Percentiles rank a stretch among this genome's conserved stretches.
phyloP scores from a whole-genome alignment of 1,140 invertebrate species.

The Platorchestia sp. region DNA sequence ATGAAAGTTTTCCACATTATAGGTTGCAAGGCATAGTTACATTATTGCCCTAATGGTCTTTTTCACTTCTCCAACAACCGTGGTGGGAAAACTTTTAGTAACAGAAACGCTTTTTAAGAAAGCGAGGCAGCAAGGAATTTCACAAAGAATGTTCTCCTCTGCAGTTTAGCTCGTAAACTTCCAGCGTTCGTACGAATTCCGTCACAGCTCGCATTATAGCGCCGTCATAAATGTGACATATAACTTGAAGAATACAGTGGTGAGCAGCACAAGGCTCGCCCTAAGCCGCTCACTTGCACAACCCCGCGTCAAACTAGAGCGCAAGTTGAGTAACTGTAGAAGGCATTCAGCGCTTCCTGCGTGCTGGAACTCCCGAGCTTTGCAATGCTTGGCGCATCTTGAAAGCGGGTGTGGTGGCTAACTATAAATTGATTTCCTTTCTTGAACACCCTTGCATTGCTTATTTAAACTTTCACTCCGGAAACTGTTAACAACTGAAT shows the following conservation, averaged over 20 bases:
- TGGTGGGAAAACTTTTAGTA: neutral
- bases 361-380: neutral
- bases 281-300: neutral
- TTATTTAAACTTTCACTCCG: neutral
- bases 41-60: neutral
- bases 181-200: neutral
- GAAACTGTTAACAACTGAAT: neutral
- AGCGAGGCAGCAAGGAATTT: neutral
- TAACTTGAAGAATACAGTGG: neutral
- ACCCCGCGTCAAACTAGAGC: neutral
- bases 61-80: neutral
- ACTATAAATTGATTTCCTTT: neutral
- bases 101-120: neutral
- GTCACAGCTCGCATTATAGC: neutral
- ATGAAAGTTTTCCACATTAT: too few relatives aligned
- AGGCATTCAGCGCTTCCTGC: neutral
- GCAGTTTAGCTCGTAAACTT: neutral
- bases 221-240: neutral
- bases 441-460: neutral
- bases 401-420: neutral
- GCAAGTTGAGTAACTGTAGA: neutral
- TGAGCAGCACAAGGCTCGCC: neutral
- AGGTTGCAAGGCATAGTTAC: too few relatives aligned
- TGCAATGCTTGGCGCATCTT: neutral
- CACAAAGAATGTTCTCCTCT: neutral